Base-by-base conservation (phyloP, 2,113 vertebrate species). In the Paracanthobrama guichenoti region DNA sequence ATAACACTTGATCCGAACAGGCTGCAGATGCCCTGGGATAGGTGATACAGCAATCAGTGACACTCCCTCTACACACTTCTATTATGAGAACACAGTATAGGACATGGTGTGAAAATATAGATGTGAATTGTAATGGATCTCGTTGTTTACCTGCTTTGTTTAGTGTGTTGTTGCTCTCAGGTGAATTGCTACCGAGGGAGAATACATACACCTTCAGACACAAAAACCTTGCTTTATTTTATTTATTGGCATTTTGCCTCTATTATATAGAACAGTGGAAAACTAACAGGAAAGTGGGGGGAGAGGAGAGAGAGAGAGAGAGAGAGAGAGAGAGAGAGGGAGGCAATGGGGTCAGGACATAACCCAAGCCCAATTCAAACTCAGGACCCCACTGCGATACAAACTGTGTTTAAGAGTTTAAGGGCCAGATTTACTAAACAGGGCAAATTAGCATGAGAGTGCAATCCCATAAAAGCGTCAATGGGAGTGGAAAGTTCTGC, bases 41-140 rank as follows among this genome's bases (percentile, higher is more conserved):
- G 60, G 44, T 48, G 78, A 80, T 50, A 80, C 60, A 46, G 59
- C 24, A 18, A 48, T 80, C 26, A 28, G 7, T 80, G 42, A 7
- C 78, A 28, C 78, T 67, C 60, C 60, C 60, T 80, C 59, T 67
- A 50, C 60, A 80, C 60, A 80, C 42, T 16, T 11, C 24, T 80
- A 31, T 66, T 31, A 44, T 50, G n/a, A 20, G 26, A 31, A 46
- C 60, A 50, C 44, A 42, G 22, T 50, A 75, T 46, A 62, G 35
- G 59, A n/a, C 77, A 28, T 24, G 57, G 16, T 31, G 60, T 80
- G 78, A 13, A 67, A 80, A 67, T 31, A 67, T 16, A 50, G 16
- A 80, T 8, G 60, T 31, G 7, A 67, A 16, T 46, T 62, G 57
- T 79, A 79, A 80, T 22, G 9, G 10, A 80, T 66, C 44, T 67